Base-by-base conservation (phyloP, 2,113 vertebrate species). In the Notarius quadriscutis region DNA sequence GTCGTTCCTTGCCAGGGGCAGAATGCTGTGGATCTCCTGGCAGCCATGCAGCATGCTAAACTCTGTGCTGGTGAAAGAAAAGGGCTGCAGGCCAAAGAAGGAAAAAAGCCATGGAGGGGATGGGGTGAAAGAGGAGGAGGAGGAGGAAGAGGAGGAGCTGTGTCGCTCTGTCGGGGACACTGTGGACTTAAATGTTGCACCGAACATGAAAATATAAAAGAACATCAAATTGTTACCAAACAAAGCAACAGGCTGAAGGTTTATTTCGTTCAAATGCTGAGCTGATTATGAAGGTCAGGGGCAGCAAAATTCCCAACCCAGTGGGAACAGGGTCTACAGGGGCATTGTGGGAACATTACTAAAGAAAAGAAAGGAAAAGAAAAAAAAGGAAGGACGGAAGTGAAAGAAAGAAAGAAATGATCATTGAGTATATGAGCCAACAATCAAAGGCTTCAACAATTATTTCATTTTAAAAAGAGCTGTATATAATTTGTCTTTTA, bases 1-100 rank as follows among this genome's bases (percentile, higher is more conserved):
- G 86, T 85, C 20, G 9, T 85, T 85, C 63, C 30, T 82, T 85
- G 83, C 86, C 88, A 77, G 88, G 71, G 69, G 86, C 78, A 77
- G 65, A 75, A 80, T 63, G 63, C 86, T 65, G 88, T 67, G 75
- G 77, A 81, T 57, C 86, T 75, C 67, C 41, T 55, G 67, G 83
- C 58, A 87, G 22, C 67, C 67, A 7, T 20, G 30, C 69, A 71
- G 69, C 83, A 78, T 85, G 84, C 48, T 87, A 89, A 82, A 87
- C 57, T 83, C 84, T 55, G 25, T 12, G 53, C 63, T 69, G 87
- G 14, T 71, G 84, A 75, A 81, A 78, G 63, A 82, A 82, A 75
- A 85, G 63, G 81, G 81, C 86, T 67, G 51, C 11, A 15, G 10
- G 60, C 78, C 57, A 51, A 15, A 9, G 15, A 34, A 75, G 58